Base-by-base conservation (phyloP, 2,888 invertebrate species). In the Andrena camellia region DNA sequence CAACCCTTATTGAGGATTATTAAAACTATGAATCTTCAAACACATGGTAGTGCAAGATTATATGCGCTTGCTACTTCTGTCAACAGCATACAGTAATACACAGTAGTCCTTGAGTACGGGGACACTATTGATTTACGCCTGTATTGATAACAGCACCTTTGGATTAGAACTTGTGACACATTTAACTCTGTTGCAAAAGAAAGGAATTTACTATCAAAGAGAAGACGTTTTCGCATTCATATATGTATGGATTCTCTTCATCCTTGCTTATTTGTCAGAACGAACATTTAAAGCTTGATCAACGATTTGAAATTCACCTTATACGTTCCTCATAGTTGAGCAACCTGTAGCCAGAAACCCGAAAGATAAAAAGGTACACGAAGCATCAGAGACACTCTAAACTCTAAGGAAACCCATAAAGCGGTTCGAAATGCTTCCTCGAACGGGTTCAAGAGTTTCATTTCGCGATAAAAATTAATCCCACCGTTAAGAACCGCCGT, bases 401-500 rank as follows among this genome's bases (percentile, higher is more conserved):
- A 13, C 48, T 57, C 73, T 71, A 72, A 57, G 52, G 62, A 52
- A 48, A 82, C 80, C 74, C 84, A 87, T 91, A 91, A 92, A 91
- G 72, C 77, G 64, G 10, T 76, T 72, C 71, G 82, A 81, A 88
- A 90, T 89, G 86, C 82, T 79, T 80, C 79, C 85, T 82, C 80
- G 70, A 82, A 54, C 66, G 72, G 79, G 68, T 72, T 82, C 77
- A 83, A 78, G 81, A 85, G 86, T 90, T 90, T 90, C 90, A 89
- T 91, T 91, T 89, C 84, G 90, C 88, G 88, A 88, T 92, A 91
- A 93, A 92, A 92, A 93, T 93, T 92, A 93, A 92, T 92, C 91
- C 89, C 90, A 90, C 91, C 91, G 91, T 91, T 92, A 91, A 90
- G 85, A 82, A 84, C 78, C 82, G 89, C 87, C 86, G 86, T 90